Conservation (phyloP, 2,888 invertebrate species). For the Homarus gammarus region DNA sequence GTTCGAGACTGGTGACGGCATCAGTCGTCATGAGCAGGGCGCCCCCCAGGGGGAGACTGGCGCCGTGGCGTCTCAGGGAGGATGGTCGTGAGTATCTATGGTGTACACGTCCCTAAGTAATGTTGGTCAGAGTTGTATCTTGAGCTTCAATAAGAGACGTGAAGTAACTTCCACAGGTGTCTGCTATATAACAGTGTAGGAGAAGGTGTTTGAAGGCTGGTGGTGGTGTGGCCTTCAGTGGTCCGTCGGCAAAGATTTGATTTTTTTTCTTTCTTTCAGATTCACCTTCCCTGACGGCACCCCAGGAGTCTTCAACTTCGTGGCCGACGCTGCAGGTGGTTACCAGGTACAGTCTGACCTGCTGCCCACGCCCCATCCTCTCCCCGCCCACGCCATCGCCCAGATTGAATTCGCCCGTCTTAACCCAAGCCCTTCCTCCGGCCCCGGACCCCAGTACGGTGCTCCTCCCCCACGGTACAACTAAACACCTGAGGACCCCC, state of each 20-base stretch:
- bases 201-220: too few species aligned
- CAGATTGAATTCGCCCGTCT: constrained; percentile 67
- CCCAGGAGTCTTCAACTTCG: constrained; percentile 54
- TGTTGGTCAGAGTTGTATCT: background rate
- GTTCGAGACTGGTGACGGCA: constrained; percentile 36
- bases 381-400: constrained; percentile 59
- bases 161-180: background rate
- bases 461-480: background rate
- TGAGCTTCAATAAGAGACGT: background rate
- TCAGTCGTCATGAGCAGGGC: constrained; percentile 29
- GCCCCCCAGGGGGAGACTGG: constrained; percentile 19
- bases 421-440: background rate
- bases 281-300: constrained; percentile 71
- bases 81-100: constrained; percentile 8
- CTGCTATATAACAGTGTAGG: too few species aligned
- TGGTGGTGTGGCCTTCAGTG: too few species aligned
- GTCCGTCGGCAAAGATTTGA: background rate
- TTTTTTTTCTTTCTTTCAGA: constrained; percentile 17
- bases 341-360: constrained; percentile 45
- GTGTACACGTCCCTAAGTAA: background rate
- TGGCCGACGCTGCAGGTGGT: constrained; percentile 66
- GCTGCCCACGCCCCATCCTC: too few species aligned
- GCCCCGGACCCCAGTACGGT: background rate
- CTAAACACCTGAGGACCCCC: too few species aligned
- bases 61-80: constrained; percentile 28